These are phyloP conservation scores for Elephantulus edwardii DNA, from an alignment of 2,113 vertebrate genomes.

Conservation along the genomic window DNA sequence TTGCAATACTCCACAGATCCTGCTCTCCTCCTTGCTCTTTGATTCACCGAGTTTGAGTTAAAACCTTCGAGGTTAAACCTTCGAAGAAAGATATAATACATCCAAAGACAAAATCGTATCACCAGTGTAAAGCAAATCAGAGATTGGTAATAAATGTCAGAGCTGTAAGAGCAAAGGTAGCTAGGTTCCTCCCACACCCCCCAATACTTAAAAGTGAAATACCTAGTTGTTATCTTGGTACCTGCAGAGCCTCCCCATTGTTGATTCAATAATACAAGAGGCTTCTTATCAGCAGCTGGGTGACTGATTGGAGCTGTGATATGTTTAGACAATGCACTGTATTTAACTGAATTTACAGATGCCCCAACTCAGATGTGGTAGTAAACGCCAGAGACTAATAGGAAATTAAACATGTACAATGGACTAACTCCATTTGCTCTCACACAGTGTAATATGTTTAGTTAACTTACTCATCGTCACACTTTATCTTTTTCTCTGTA, in stretches of 20 bases:
- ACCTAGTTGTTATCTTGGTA: slow-evolving; percentile 91
- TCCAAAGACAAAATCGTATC: slow-evolving; percentile 79
- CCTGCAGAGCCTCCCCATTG: slow-evolving; percentile 90
- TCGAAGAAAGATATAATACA: slow-evolving; percentile 76
- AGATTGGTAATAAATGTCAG: slow-evolving; percentile 87
- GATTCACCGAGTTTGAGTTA: slow-evolving; percentile 73
- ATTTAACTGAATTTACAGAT: slow-evolving; percentile 95
- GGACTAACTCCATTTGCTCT: slow-evolving; percentile 89
- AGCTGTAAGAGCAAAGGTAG: slow-evolving; percentile 78
- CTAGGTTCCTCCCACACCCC: slow-evolving; percentile 60
- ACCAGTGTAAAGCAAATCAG: slow-evolving; percentile 81
- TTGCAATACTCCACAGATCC: not conserved
- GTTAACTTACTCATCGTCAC: slow-evolving; percentile 88
- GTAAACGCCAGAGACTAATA: slow-evolving; percentile 90
- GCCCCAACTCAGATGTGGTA: slow-evolving; percentile 84
- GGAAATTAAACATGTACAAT: slow-evolving; percentile 94
- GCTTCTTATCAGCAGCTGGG: slow-evolving; percentile 89
- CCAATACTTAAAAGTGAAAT: slow-evolving; percentile 88
- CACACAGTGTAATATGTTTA: slow-evolving; percentile 86
- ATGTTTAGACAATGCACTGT: slow-evolving; percentile 93
- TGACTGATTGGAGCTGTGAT: slow-evolving; percentile 93
- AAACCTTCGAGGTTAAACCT: too few species aligned
- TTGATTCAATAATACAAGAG: slow-evolving; percentile 94
- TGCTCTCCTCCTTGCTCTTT: slow-evolving; percentile 35
- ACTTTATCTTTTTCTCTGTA: slow-evolving; percentile 88